A percentile compares a stretch with the other conserved stretches of the same genome.
These are phyloP conservation scores for Macrosiphum euphorbiae DNA, from an alignment of 2,888 invertebrate species.

Conservation along the genomic window DNA sequence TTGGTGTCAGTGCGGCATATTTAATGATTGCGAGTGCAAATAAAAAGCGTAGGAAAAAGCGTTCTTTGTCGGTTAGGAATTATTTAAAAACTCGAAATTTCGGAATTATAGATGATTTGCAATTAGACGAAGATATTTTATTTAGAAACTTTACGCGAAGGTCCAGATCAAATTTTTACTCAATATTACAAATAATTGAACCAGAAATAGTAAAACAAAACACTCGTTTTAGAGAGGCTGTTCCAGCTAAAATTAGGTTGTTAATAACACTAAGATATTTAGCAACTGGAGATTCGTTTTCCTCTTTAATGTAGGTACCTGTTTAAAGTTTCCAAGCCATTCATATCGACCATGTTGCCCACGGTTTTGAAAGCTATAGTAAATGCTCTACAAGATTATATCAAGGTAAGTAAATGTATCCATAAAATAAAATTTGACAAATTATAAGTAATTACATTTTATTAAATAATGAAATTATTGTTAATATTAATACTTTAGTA, in stretches of 20 bases:
- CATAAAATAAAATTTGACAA: background rate
- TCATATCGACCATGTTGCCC: slow-evolving; percentile 65
- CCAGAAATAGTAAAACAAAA: slow-evolving; percentile 35
- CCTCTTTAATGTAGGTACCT: slow-evolving; percentile 65
- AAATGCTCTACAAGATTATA: slow-evolving; percentile 25
- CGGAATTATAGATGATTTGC: slow-evolving; percentile 12
- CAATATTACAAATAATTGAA: slow-evolving; percentile 36
- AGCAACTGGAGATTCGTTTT: slow-evolving; percentile 66
- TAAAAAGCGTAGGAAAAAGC: slow-evolving; percentile 24
- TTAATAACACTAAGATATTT: slow-evolving; percentile 65
- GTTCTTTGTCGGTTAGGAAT: slow-evolving; percentile 3
- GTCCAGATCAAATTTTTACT: slow-evolving; percentile 16
- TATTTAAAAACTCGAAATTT: slow-evolving; percentile 35
- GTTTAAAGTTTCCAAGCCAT: slow-evolving; percentile 66
- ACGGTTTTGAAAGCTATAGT: slow-evolving; percentile 65
- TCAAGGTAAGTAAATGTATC: slow-evolving; percentile 25
- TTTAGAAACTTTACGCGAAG: slow-evolving; percentile 29
- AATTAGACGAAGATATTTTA: slow-evolving; percentile 6
- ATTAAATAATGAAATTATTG: no score
- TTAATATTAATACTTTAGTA: no score
- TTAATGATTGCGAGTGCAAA: no score
- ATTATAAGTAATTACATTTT: no score
- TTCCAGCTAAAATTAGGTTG: slow-evolving; percentile 45
- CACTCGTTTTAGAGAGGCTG: slow-evolving; percentile 25
- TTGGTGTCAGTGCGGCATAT: no score